Evolutionary conservation across 1,140 invertebrate species (phyloP).

Genomic region (Frieseomelitta varia): DNA sequence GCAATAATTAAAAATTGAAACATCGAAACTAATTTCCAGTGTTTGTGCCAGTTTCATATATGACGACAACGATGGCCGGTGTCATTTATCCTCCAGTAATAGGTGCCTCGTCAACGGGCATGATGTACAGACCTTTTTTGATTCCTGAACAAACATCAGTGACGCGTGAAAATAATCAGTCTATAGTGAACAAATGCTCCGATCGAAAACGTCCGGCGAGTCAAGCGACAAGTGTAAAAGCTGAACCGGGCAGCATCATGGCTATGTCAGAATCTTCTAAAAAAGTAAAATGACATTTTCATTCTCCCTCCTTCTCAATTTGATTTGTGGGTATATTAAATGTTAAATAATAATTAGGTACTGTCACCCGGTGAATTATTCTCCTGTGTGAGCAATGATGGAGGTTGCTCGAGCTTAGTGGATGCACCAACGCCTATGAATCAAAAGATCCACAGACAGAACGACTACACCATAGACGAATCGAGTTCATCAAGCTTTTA

Average conservation of each 20-base stretch:
- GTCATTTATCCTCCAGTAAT: constrained; percentile 83
- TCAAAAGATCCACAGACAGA: constrained; percentile 50
- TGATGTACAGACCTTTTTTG: constrained; percentile 81
- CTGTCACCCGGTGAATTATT: constrained; percentile 65
- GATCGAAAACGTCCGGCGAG: constrained; percentile 80
- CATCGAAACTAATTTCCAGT: constrained; percentile 32
- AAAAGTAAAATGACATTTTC: constrained; percentile 73
- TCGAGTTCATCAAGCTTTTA: constrained; percentile 80
- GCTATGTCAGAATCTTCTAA: constrained; percentile 84
- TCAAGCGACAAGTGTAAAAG: constrained; percentile 85
- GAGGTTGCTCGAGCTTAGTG: constrained; percentile 64
- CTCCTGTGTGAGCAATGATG: constrained; percentile 70
- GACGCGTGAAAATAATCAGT: constrained; percentile 27
- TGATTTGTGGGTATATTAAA: neutral
- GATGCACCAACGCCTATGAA: constrained; percentile 46
- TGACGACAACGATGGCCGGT: constrained; percentile 77
- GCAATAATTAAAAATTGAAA: neutral
- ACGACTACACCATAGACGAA: constrained; percentile 72
- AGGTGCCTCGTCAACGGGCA: constrained; percentile 70
- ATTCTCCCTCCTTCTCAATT: neutral
- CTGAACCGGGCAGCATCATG: constrained; percentile 84
- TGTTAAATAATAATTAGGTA: constrained; percentile 50
- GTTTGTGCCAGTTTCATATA: constrained; percentile 66
- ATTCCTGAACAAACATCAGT: constrained; percentile 67
- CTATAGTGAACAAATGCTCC: constrained; percentile 24